Evolutionary conservation across 2,888 invertebrate genomes (phyloP).

Genomic region (Cataglyphis altisquamis): DNA sequence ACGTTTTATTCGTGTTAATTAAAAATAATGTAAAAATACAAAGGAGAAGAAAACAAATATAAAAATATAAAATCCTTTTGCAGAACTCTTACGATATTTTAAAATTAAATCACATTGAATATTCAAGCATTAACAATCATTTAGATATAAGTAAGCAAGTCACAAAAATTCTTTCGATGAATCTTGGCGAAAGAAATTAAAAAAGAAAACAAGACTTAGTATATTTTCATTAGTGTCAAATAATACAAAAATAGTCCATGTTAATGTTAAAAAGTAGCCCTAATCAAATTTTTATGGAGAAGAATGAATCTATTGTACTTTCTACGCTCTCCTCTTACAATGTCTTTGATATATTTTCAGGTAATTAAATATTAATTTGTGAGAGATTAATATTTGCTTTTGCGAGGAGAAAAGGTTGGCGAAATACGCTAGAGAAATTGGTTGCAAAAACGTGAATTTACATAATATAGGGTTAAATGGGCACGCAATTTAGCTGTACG

Average conservation of each 20-base stretch:
- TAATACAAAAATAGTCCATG: not conserved
- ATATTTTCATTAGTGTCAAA: conserved; percentile 9
- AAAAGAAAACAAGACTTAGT: not conserved
- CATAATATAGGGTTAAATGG: conserved; percentile 30
- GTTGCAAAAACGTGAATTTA: conserved; percentile 31
- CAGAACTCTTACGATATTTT: not conserved
- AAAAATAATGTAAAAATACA: not conserved
- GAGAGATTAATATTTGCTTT: conserved; percentile 40
- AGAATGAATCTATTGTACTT: not conserved
- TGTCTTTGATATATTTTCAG: conserved; percentile 3
- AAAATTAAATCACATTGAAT: not conserved
- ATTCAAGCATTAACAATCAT: not conserved
- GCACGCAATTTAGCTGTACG: conserved; percentile 35
- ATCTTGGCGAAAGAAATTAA: not conserved
- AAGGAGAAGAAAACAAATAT: not conserved
- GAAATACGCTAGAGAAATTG: conserved; percentile 19
- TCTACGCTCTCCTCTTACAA: not conserved
- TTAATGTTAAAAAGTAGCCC: not conserved
- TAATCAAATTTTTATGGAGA: not conserved
- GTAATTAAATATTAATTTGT: conserved; percentile 40
- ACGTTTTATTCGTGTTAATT: not conserved
- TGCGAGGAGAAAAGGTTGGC: not conserved
- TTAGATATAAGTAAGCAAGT: not conserved
- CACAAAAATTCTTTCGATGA: not conserved
- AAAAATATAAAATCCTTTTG: not conserved